These are phyloP conservation scores for Malachius bipustulatus DNA, from an alignment of 2,888 invertebrate species.

Conservation along the genomic window DNA sequence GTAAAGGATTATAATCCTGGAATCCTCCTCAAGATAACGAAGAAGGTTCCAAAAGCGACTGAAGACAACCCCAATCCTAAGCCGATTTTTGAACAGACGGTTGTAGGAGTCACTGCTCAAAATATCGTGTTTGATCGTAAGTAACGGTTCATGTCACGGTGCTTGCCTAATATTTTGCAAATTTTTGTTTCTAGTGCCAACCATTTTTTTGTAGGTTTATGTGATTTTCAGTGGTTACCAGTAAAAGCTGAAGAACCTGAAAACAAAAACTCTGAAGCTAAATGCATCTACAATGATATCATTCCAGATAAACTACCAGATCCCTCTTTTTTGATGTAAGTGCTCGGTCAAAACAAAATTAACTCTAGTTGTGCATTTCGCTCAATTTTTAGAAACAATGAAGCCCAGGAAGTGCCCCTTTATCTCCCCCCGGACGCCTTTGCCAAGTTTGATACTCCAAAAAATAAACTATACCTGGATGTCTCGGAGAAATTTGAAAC, in stretches of 20 bases:
- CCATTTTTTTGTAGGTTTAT: conserved; percentile 50
- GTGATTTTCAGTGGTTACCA: conserved; percentile 89
- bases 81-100: conserved; percentile 36
- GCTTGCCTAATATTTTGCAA: too few relatives aligned
- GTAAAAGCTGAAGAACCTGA: conserved; percentile 39
- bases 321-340: conserved; percentile 46
- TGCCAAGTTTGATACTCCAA: conserved; percentile 56
- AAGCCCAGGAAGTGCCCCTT: conserved; percentile 35
- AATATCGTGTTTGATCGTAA: conserved; percentile 56
- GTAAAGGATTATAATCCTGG: conserved; percentile 55
- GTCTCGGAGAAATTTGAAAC: conserved; percentile 19
- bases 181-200: neutral
- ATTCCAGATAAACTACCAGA: conserved; percentile 44
- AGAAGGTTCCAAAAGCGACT: conserved; percentile 28
- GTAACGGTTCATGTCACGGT: too few relatives aligned
- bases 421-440: conserved; percentile 69
- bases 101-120: conserved; percentile 48
- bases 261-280: conserved; percentile 35
- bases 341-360: too few relatives aligned
- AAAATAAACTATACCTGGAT: conserved; percentile 25
- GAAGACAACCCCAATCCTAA: conserved; percentile 24
- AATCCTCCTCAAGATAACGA: conserved; percentile 60
- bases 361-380: too few relatives aligned
- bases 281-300: conserved; percentile 51
- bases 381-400: conserved; percentile 15